phyloP scores from a whole-genome alignment of 2,113 vertebrate species.

The Albula glossodonta region DNA sequence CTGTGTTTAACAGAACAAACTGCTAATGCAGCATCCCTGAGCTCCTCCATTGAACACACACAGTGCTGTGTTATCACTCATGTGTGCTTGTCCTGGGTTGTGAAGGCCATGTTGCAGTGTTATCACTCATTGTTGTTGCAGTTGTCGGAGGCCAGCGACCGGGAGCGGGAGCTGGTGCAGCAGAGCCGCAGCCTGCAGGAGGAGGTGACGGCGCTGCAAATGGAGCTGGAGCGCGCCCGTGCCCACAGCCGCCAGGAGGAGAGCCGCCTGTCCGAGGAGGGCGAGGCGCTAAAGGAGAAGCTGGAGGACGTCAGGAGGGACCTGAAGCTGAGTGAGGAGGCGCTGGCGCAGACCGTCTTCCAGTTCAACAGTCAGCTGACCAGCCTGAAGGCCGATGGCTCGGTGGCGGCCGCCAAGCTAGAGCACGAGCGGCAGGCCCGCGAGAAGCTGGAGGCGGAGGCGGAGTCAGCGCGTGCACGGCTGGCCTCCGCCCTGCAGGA shows the following conservation, averaged over 20 bases:
- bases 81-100: conserved; percentile 6
- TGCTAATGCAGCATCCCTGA: too few relatives aligned
- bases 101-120: conserved; percentile 55
- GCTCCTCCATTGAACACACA: too few relatives aligned
- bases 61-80: neutral
- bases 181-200: conserved; percentile 76
- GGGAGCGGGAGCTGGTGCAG: conserved; percentile 76
- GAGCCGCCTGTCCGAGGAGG: conserved; percentile 77
- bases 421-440: conserved; percentile 81
- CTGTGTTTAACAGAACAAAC: too few relatives aligned
- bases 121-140: conserved; percentile 58
- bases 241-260: conserved; percentile 73
- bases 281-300: conserved; percentile 79
- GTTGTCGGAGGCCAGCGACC: conserved; percentile 71
- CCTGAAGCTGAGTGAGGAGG: conserved; percentile 81
- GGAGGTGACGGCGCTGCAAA: conserved; percentile 72
- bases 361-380: conserved; percentile 79
- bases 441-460: conserved; percentile 77
- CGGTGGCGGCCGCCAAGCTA: conserved; percentile 69
- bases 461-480: conserved; percentile 72
- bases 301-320: conserved; percentile 78
- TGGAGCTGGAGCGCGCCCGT: conserved; percentile 74
- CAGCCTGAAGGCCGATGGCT: conserved; percentile 74
- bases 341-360: conserved; percentile 78
- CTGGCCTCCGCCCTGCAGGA: conserved; percentile 74